phyloP scores from a whole-genome alignment of 53 echinoderm and acorn worm genomes.

The Stichopus horrens region DNA sequence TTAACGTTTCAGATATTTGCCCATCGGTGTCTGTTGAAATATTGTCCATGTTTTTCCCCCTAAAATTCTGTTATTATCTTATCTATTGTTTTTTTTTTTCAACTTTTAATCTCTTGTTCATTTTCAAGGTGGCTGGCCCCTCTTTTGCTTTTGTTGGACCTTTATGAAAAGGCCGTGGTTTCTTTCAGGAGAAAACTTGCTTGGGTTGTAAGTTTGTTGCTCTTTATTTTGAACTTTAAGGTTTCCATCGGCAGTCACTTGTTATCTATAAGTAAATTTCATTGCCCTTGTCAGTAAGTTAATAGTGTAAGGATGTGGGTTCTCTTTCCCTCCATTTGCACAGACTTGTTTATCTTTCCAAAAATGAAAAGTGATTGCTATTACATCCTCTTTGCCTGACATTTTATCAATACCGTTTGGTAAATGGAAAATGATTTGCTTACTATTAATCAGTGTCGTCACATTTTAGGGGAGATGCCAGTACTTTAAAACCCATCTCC shows the following conservation, averaged over 20 bases:
- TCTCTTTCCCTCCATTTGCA: no score
- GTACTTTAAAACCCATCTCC: not conserved
- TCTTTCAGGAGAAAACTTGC: conserved; percentile 79
- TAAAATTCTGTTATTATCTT: no score
- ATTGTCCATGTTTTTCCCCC: no score
- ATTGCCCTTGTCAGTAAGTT: no score
- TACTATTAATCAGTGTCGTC: not conserved
- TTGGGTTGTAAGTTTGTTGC: conserved; percentile 21
- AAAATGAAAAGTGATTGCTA: no score
- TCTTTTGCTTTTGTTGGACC: conserved; percentile 79
- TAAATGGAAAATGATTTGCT: not conserved
- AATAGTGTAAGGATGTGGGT: conserved; percentile 13
- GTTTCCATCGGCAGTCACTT: no score
- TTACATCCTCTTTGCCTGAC: no score
- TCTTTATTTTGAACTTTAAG: not conserved
- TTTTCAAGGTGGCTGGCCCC: conserved; percentile 82
- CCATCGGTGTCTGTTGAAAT: no score
- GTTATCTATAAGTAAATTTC: no score
- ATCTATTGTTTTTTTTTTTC: not conserved
- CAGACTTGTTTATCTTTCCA: no score
- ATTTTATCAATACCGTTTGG: no score
- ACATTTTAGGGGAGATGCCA: not conserved
- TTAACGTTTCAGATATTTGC: no score
- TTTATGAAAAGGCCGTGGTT: conserved; percentile 93
- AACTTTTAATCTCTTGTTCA: not conserved